Conservation (phyloP, 2,113 vertebrate species). For the Mionectes macconnelli region DNA sequence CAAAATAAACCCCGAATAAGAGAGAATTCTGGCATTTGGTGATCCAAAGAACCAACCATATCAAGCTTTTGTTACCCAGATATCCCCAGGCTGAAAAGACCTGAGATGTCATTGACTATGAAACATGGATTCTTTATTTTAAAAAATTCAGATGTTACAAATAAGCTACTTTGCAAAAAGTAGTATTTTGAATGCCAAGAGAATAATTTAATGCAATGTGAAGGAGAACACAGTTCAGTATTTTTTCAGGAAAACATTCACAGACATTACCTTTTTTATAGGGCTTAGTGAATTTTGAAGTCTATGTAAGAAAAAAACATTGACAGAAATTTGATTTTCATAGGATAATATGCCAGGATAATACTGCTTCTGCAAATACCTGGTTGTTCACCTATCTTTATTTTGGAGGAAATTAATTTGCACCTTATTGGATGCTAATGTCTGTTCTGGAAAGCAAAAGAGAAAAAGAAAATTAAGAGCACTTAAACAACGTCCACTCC, state of each 20-base stretch:
- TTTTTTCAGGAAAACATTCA: neutral
- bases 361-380: neutral
- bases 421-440: neutral
- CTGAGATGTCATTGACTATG: neutral
- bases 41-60: neutral
- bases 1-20: neutral
- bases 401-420: neutral
- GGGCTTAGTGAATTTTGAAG: neutral
- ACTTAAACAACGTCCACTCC: neutral
- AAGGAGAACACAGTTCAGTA: neutral
- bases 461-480: neutral
- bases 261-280: neutral
- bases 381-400: neutral
- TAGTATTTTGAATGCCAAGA: neutral
- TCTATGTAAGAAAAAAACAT: neutral
- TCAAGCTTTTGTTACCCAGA: neutral
- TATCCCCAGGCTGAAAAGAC: neutral
- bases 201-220: neutral
- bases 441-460: neutral
- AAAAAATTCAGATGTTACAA: neutral
- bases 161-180: neutral
- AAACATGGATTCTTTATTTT: neutral
- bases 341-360: neutral
- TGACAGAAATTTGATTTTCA: neutral
- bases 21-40: neutral